Evolutionary conservation across 2,888 invertebrate genomes (phyloP).

Genomic region (Tipula unca): DNA sequence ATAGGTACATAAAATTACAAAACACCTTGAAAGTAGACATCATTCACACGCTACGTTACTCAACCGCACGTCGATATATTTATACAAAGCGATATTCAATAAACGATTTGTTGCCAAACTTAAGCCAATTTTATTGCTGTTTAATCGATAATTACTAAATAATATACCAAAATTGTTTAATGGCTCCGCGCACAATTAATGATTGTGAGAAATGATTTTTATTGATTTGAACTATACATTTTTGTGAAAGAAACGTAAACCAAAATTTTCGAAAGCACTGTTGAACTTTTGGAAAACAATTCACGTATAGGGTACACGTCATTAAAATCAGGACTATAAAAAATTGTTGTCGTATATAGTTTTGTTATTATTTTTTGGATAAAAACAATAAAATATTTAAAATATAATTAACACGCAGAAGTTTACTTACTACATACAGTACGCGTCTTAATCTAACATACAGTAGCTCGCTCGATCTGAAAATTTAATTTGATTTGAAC

Average conservation of each 20-base stretch:
- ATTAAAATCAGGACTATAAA: not conserved
- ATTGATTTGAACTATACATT: not conserved
- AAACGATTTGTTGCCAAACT: not conserved
- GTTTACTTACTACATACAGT: not conserved
- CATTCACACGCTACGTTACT: not conserved
- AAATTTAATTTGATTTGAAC: not conserved
- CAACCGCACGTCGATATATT: not conserved
- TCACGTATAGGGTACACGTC: not conserved
- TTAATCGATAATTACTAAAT: not conserved
- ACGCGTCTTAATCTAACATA: no score
- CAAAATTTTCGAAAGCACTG: not conserved
- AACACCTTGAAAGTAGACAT: not conserved
- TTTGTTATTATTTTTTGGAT: not conserved
- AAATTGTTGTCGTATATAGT: not conserved
- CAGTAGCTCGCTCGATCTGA: not conserved
- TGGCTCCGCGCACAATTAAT: not conserved
- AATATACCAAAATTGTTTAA: not conserved
- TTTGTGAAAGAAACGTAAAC: not conserved
- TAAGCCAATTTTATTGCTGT: not conserved
- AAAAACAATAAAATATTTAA: not conserved
- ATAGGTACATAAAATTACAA: no score
- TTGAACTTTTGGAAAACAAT: not conserved
- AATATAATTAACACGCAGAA: not conserved
- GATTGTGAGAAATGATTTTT: not conserved
- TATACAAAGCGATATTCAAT: not conserved